A percentile compares a stretch with the other conserved stretches of the same genome.
Evolutionary conservation across 2,113 vertebrate genomes (phyloP).

Genomic region (Anthoscopus minutus): DNA sequence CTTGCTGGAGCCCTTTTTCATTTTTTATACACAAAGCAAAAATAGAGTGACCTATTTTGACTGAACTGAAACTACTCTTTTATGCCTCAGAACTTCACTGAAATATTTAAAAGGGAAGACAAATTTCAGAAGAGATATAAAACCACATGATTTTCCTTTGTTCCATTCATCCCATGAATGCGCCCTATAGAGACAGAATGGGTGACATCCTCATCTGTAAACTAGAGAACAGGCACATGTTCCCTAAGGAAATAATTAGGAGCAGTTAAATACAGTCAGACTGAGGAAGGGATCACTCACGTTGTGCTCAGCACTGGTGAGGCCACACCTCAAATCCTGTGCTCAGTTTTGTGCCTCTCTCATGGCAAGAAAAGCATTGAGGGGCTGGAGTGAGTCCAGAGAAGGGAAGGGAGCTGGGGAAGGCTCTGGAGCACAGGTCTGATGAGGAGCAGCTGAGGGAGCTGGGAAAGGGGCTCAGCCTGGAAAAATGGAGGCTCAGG

Average conservation of each 20-base stretch:
- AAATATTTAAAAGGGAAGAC: not conserved
- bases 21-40: not conserved
- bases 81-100: not conserved
- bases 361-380: not conserved
- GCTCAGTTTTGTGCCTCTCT: not conserved
- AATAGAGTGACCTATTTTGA: not conserved
- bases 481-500: not conserved
- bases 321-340: not conserved
- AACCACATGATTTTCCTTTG: not conserved
- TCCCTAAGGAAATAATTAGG: not conserved
- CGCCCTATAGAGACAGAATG: not conserved
- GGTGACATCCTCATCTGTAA: not conserved
- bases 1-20: not conserved
- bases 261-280: not conserved
- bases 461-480: not conserved
- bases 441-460: not conserved
- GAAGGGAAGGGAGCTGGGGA: rapidly evolving
- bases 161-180: not conserved
- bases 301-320: not conserved
- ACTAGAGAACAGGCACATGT: not conserved
- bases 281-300: not conserved
- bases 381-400: rapidly evolving
- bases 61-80: not conserved
- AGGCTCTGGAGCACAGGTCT: not conserved
- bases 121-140: not conserved